These are phyloP conservation scores for Ceratina japonica DNA, from an alignment of 1,140 invertebrate species.

Conservation along the genomic window DNA sequence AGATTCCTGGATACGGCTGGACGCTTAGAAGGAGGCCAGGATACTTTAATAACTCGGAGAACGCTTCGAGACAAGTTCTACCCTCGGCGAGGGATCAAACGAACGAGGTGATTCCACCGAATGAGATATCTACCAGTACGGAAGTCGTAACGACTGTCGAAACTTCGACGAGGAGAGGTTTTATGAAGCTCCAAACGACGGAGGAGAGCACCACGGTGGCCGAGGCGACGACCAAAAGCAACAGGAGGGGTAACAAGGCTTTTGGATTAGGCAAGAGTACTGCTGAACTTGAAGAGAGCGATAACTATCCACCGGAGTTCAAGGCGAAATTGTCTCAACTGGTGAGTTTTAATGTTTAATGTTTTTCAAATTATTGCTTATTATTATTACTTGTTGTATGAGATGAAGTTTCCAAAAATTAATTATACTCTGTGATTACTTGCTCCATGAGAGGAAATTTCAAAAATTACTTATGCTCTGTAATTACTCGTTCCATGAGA, in stretches of 20 bases:
- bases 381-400: too few species aligned
- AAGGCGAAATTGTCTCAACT: conserved; percentile 73
- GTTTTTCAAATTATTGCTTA: background rate
- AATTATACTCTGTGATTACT: too few species aligned
- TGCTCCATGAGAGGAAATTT: too few species aligned
- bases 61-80: conserved; percentile 11
- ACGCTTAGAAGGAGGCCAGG: conserved; percentile 70
- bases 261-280: conserved; percentile 46
- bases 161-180: conserved; percentile 44
- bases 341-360: conserved; percentile 66
- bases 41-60: conserved; percentile 41
- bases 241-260: conserved; percentile 66
- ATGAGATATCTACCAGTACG: conserved; percentile 38
- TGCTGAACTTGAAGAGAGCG: conserved; percentile 59
- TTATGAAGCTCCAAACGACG: conserved; percentile 41
- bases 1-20: conserved; percentile 59
- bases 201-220: conserved; percentile 24
- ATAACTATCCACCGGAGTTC: conserved; percentile 77
- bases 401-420: too few species aligned
- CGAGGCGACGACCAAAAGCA: conserved; percentile 20
- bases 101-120: conserved; percentile 60
- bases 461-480: too few species aligned
- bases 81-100: conserved; percentile 38
- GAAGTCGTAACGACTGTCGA: conserved; percentile 26
- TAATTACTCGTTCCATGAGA: too few species aligned